Evolutionary conservation across 2,113 vertebrate species (phyloP).

Genomic region (Oreamnos americanus): DNA sequence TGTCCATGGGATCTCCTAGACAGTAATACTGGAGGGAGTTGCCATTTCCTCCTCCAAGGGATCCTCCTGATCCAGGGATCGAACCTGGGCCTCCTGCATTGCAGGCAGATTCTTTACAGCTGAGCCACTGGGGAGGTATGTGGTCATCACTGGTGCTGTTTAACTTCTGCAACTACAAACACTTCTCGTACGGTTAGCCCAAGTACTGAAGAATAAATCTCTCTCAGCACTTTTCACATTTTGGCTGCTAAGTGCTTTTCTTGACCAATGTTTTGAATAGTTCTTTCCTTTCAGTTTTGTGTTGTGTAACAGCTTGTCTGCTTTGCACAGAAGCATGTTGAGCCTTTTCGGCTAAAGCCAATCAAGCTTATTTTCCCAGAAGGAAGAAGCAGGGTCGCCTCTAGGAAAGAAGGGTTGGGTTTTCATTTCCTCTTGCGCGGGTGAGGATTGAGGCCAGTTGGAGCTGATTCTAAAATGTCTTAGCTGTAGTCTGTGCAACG

Average conservation of each 20-base stretch:
- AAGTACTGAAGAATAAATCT: neutral
- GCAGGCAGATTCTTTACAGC: neutral
- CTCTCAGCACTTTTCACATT: neutral
- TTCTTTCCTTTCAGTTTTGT: neutral
- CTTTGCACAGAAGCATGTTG: neutral
- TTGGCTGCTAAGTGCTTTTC: neutral
- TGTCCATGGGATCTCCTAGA: neutral
- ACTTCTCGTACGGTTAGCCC: neutral
- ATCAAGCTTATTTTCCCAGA: conserved; percentile 26
- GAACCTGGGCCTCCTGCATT: neutral
- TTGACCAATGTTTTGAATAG: neutral
- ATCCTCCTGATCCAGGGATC: neutral
- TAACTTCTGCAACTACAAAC: neutral
- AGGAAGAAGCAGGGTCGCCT: conserved; percentile 13
- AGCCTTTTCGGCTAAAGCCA: neutral
- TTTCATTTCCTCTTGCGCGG: conserved; percentile 30
- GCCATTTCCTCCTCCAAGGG: neutral
- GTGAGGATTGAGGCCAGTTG: neutral
- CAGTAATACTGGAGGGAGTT: neutral
- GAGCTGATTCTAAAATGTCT: neutral
- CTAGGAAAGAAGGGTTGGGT: conserved; percentile 20
- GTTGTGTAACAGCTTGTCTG: neutral
- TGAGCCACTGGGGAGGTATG: neutral
- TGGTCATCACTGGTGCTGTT: neutral
- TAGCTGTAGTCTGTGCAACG: neutral